Evolutionary conservation across 2,113 vertebrate genomes (phyloP).

Genomic region (Fukomys damarensis): DNA sequence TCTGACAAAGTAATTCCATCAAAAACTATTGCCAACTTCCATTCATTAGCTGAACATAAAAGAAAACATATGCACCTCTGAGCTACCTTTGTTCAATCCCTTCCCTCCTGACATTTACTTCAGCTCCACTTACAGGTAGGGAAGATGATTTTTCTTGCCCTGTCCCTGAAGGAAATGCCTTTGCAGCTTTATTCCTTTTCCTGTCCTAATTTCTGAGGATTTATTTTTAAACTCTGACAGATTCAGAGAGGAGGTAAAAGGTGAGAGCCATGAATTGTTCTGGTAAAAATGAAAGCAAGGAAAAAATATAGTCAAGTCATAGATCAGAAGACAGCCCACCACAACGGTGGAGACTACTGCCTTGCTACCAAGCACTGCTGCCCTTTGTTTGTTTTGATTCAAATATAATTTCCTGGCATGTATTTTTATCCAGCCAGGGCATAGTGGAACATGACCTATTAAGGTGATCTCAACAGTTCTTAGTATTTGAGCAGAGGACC

Average conservation of each 20-base stretch:
- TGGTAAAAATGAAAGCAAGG: slow-evolving; percentile 42
- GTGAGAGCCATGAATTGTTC: not conserved
- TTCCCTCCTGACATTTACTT: not conserved
- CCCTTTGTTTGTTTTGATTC: slow-evolving; percentile 46
- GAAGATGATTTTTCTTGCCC: not conserved
- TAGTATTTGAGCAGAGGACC: not conserved
- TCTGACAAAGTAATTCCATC: not conserved
- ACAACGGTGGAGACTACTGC: not conserved
- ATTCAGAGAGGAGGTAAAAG: slow-evolving; percentile 24
- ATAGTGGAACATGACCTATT: not conserved
- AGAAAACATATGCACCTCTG: fast-evolving
- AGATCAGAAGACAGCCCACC: not conserved
- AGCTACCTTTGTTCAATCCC: not conserved
- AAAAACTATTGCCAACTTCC: not conserved
- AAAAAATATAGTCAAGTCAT: slow-evolving; percentile 6
- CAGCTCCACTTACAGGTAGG: not conserved
- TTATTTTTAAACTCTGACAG: slow-evolving; percentile 58
- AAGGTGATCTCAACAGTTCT: not conserved
- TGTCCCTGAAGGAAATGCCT: not conserved
- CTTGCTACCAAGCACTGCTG: not conserved
- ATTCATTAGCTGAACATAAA: not conserved
- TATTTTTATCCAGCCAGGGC: slow-evolving; percentile 3
- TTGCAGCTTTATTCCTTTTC: not conserved
- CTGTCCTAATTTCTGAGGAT: slow-evolving; percentile 30
- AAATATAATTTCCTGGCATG: slow-evolving; percentile 1